Conservation (phyloP, 2,797 vertebrate species). For the Oryzias dopingdopingensis region DNA sequence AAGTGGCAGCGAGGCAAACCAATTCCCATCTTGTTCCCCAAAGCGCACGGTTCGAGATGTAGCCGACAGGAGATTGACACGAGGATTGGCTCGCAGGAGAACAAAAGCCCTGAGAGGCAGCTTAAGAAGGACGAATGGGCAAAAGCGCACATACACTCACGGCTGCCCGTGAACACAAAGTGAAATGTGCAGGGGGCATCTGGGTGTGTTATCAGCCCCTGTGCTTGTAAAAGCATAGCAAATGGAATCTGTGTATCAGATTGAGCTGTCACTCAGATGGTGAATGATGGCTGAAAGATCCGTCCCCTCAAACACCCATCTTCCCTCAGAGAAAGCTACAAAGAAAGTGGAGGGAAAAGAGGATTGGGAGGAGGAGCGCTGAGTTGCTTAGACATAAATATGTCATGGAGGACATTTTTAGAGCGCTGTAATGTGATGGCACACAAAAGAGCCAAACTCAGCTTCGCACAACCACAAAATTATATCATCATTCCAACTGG, state of each 20-base stretch:
- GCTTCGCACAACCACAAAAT: neutral
- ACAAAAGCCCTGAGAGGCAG: conserved; percentile 54
- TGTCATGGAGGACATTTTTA: conserved; percentile 50
- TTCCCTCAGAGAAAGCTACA: conserved; percentile 33
- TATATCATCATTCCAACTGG: neutral
- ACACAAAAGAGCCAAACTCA: neutral
- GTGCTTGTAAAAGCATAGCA: conserved; percentile 57
- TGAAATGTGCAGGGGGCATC: conserved; percentile 35
- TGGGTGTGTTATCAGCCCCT: conserved; percentile 52
- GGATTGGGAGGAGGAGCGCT: conserved; percentile 1
- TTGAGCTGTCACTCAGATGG: conserved; percentile 69
- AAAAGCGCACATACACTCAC: conserved; percentile 8
- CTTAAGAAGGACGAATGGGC: conserved; percentile 39
- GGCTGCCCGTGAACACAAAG: neutral
- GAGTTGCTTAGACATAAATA: conserved; percentile 49
- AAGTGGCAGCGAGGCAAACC: conserved; percentile 31
- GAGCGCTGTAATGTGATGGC: conserved; percentile 1
- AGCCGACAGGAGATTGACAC: conserved; percentile 57
- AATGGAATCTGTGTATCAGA: conserved; percentile 76
- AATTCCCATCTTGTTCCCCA: conserved; percentile 45
- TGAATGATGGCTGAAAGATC: conserved; percentile 64
- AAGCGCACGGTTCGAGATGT: conserved; percentile 26
- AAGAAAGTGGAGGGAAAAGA: conserved; percentile 20
- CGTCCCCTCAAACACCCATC: conserved; percentile 45
- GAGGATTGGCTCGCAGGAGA: conserved; percentile 49